phyloP scores from a whole-genome alignment of 2,888 invertebrate genomes.

The Beris morrisii region DNA sequence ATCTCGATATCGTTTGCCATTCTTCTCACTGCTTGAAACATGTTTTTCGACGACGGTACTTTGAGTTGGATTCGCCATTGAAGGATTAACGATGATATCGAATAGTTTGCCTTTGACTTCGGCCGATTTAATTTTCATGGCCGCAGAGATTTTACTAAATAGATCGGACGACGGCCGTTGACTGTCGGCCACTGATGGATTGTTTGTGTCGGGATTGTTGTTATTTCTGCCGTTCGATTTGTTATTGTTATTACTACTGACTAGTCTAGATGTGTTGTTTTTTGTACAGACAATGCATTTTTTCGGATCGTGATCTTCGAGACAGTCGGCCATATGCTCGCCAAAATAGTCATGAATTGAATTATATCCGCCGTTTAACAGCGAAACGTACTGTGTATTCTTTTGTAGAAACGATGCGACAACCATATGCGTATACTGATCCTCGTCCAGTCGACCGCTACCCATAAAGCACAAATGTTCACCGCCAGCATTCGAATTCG shows the following conservation, averaged over 20 bases:
- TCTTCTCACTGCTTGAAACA: conserved; percentile 80
- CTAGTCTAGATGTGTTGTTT: conserved; percentile 48
- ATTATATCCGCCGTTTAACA: conserved; percentile 88
- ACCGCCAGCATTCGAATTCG: conserved; percentile 83
- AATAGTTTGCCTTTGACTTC: conserved; percentile 90
- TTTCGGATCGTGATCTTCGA: conserved; percentile 81
- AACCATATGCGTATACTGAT: conserved; percentile 97
- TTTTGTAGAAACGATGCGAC: conserved; percentile 95
- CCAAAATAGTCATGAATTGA: conserved; percentile 83
- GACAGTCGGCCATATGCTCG: conserved; percentile 75
- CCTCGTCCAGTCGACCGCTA: conserved; percentile 90
- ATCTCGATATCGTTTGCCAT: conserved; percentile 86
- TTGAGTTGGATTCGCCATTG: conserved; percentile 54
- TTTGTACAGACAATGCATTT: conserved; percentile 81
- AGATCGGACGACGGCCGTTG: conserved; percentile 63
- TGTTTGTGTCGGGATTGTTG: background rate
- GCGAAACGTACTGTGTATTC: conserved; percentile 88
- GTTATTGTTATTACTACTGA: conserved; percentile 18
- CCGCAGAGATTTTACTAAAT: conserved; percentile 81
- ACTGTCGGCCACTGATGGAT: conserved; percentile 17
- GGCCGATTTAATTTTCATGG: conserved; percentile 87
- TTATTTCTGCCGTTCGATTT: conserved; percentile 10
- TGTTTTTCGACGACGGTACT: conserved; percentile 68
- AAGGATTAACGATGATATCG: conserved; percentile 92
- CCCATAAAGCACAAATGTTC: conserved; percentile 92